Conservation (phyloP, 2,888 invertebrate species). For the Lasioglossum vierecki region DNA sequence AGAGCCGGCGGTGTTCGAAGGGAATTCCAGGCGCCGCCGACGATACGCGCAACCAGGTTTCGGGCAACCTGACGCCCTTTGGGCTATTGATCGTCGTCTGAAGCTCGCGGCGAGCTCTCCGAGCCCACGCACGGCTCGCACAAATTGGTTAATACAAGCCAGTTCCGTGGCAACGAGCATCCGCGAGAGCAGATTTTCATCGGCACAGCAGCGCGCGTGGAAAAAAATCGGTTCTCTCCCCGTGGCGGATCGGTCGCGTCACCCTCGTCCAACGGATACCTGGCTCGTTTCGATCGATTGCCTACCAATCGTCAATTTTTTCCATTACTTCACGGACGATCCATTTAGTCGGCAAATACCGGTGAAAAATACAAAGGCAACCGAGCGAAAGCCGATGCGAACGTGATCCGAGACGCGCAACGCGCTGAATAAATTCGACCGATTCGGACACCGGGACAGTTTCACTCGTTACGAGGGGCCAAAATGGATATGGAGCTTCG, state of each 20-base stretch:
- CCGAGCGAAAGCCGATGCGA: neutral
- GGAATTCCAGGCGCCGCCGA: conserved; percentile 36
- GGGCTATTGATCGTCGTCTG: conserved; percentile 64
- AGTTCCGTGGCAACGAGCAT: conserved; percentile 13
- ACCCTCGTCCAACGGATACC: neutral
- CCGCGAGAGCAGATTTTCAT: conserved; percentile 10
- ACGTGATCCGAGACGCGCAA: neutral
- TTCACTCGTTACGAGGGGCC: neutral
- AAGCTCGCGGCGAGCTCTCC: conserved; percentile 38
- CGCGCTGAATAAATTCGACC: neutral
- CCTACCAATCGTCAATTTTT: conserved; percentile 2
- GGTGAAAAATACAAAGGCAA: neutral
- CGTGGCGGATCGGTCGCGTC: neutral
- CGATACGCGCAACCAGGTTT: conserved; percentile 50
- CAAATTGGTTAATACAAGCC: conserved; percentile 49
- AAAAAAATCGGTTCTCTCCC: neutral
- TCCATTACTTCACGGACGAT: neutral
- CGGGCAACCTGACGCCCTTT: conserved; percentile 66
- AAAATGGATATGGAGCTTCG: neutral
- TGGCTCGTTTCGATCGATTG: conserved; percentile 19
- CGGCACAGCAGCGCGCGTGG: neutral
- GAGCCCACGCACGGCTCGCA: conserved; percentile 28
- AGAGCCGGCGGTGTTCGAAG: conserved; percentile 21
- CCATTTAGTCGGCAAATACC: neutral
- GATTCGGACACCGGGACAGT: neutral